Percentiles rank a stretch among this genome's conserved stretches.
phyloP scores from a whole-genome alignment of 2,888 invertebrate species.

The Allygus modestus region DNA sequence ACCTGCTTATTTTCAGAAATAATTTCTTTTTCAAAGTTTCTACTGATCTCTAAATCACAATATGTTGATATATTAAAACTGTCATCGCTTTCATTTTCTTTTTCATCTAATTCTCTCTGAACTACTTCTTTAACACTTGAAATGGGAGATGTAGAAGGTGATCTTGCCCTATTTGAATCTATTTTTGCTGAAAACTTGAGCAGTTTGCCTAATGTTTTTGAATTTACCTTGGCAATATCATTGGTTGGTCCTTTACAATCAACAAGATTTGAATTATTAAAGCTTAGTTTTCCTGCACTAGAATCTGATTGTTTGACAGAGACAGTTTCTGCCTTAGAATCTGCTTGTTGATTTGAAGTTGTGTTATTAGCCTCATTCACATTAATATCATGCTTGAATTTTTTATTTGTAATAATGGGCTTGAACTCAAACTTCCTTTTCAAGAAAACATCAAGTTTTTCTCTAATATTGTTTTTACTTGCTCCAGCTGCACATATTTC shows the following conservation, averaged over 20 bases:
- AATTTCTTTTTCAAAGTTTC: neutral
- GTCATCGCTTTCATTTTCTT: conserved; percentile 3
- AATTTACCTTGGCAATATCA: conserved; percentile 10
- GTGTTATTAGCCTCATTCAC: neutral
- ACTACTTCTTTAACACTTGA: neutral
- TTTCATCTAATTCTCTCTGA: neutral
- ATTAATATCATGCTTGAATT: conserved; percentile 56
- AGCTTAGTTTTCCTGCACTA: neutral
- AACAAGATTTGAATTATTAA: neutral
- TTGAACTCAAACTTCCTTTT: conserved; percentile 62
- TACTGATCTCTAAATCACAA: conserved; percentile 27
- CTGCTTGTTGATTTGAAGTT: neutral
- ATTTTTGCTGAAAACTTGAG: conserved; percentile 35
- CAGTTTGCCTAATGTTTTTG: conserved; percentile 37
- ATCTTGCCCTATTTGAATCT: neutral
- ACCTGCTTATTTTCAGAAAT: neutral
- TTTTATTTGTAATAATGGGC: conserved; percentile 9
- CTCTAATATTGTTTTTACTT: conserved; percentile 36
- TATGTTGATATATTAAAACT: conserved; percentile 31
- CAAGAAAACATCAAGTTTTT: conserved; percentile 51
- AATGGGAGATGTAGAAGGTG: neutral
- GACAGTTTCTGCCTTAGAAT: neutral
- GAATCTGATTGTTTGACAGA: neutral
- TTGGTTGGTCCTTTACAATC: neutral
- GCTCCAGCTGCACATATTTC: conserved; percentile 48